phyloP scores from a whole-genome alignment of 1,140 invertebrate genomes.

The Adoxophyes honmai region DNA sequence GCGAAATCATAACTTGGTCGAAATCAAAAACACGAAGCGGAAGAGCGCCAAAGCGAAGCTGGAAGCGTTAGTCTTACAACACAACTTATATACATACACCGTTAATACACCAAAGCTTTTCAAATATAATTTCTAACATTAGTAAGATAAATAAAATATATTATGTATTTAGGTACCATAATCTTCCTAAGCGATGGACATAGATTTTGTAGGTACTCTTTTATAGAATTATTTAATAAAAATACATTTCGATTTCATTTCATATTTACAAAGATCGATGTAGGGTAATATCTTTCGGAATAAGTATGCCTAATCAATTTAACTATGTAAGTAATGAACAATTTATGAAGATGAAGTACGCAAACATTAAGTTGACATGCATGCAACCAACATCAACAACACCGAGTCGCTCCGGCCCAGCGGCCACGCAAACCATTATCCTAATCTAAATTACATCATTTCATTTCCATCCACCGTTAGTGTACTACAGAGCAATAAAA shows the following conservation, averaged over 20 bases:
- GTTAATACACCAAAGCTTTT: conserved; percentile 48
- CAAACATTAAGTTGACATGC: conserved; percentile 50
- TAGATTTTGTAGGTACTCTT: conserved; percentile 36
- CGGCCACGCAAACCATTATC: conserved; percentile 10
- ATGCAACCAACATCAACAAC: conserved; percentile 52
- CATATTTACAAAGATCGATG: conserved; percentile 30
- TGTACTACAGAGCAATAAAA: conserved; percentile 32
- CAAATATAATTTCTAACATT: conserved; percentile 39
- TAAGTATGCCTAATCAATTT: conserved; percentile 18
- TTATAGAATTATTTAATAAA: conserved; percentile 30
- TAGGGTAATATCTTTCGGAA: conserved; percentile 15
- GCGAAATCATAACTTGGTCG: conserved; percentile 19
- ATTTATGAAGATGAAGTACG: conserved; percentile 24
- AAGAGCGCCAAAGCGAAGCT: conserved; percentile 54
- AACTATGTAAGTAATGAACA: conserved; percentile 21
- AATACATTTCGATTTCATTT: conserved; percentile 39
- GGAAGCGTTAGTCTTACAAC: conserved; percentile 45
- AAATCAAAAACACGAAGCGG: conserved; percentile 50
- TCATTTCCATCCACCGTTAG: conserved; percentile 26
- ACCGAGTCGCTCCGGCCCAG: conserved; percentile 13
- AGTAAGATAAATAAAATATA: conserved; percentile 52
- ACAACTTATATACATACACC: conserved; percentile 45
- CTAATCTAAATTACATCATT: conserved; percentile 23
- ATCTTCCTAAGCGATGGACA: conserved; percentile 47
- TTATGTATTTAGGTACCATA: conserved; percentile 31